Conservation (phyloP, 2,888 invertebrate genomes). For the Drosophila peninsularis region DNA sequence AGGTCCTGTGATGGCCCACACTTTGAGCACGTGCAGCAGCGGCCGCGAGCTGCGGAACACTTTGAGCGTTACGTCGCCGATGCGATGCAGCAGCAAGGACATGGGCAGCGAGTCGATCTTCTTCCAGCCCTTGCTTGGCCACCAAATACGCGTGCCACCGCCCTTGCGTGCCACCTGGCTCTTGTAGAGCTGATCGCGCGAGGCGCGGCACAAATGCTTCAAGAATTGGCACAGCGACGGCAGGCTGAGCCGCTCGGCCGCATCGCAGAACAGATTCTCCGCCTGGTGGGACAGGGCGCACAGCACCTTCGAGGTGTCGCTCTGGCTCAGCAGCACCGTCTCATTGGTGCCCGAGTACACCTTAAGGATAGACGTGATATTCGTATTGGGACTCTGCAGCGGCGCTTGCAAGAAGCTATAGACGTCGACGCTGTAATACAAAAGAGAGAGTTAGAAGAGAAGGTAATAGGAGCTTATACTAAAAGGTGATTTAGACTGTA, state of each 20-base stretch:
- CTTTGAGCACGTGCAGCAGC: conserved; percentile 94
- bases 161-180: conserved; percentile 85
- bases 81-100: conserved; percentile 90
- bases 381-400: conserved; percentile 87
- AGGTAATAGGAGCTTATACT: neutral
- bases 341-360: conserved; percentile 84
- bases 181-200: conserved; percentile 89
- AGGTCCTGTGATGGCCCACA: conserved; percentile 96
- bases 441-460: neutral
- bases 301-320: conserved; percentile 94
- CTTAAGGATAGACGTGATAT: conserved; percentile 84
- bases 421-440: conserved; percentile 89
- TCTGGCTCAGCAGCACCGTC: conserved; percentile 88
- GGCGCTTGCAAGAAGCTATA: conserved; percentile 92
- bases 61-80: conserved; percentile 94
- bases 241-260: conserved; percentile 93
- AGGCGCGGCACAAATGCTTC: conserved; percentile 92
- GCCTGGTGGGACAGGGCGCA: conserved; percentile 95
- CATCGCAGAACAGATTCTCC: conserved; percentile 95
- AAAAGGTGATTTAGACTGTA: neutral
- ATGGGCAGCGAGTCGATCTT: conserved; percentile 85
- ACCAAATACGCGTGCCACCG: conserved; percentile 84
- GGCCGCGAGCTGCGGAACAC: conserved; percentile 95
- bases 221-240: conserved; percentile 93
- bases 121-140: conserved; percentile 85